Percentiles rank a stretch among this genome's conserved stretches.
Conservation (phyloP, 2,797 vertebrate genomes). For the Peromyscus eremicus region DNA sequence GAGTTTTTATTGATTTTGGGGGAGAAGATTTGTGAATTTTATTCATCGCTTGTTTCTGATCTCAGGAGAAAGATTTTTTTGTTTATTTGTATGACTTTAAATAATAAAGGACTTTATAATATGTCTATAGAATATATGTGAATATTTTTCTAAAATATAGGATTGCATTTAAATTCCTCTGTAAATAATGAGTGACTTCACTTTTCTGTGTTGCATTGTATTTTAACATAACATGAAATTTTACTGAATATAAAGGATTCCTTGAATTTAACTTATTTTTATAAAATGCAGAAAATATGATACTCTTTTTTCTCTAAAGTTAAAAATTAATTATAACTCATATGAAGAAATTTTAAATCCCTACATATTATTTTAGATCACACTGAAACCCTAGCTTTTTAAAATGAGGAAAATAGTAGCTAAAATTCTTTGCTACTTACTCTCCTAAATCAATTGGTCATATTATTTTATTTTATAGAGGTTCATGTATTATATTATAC, state of each 20-base stretch:
- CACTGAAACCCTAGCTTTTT: not conserved
- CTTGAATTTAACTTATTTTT: constrained; percentile 41
- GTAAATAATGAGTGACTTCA: not conserved
- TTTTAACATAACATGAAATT: not conserved
- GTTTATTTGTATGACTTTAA: not conserved
- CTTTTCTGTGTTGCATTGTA: not conserved
- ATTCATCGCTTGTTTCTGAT: constrained; percentile 10
- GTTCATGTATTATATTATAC: too few species aligned
- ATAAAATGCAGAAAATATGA: not conserved
- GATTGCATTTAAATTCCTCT: not conserved
- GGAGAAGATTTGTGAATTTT: not conserved
- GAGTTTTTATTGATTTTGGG: not conserved
- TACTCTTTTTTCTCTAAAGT: not conserved
- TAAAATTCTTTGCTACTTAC: not conserved
- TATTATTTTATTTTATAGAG: not conserved
- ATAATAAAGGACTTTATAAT: not conserved
- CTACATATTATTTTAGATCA: constrained; percentile 20
- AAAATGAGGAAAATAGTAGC: not conserved
- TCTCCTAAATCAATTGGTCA: not conserved
- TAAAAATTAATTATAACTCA: constrained; percentile 28
- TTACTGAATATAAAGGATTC: not conserved
- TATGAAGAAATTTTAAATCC: not conserved
- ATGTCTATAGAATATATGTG: not conserved
- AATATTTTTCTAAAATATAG: constrained; percentile 16
- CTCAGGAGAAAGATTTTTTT: not conserved